Evolutionary conservation across 2,113 vertebrate species (phyloP), one percentile per base, ranked within the genome.

Genomic region (Catharus fuscescens): DNA sequence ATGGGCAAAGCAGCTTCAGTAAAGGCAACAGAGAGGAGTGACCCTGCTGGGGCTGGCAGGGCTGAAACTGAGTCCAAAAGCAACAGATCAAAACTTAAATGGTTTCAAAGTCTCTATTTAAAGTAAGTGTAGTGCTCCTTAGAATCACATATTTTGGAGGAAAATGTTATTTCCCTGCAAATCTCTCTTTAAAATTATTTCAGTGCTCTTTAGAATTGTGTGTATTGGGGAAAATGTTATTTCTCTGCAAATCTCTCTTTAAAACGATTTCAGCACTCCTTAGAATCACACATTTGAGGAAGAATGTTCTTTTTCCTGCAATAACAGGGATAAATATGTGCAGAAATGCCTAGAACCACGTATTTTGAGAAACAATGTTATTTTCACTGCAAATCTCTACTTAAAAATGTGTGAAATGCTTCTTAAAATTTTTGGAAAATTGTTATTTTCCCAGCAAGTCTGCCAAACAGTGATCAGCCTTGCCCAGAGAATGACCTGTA

Each of bases 91-190:
- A 72, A 8, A 45, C 3, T 28, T 1, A 17, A 9, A 38, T 57
- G 73, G 66, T 14, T 26, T 69, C 54, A 18, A 42, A 87, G 16
- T 26, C 34, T 67, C 34, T 14, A 6, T 31, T 44, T 74, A 44
- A 89, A 79, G 53, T 0, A 0, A 1, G 3, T 23, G 5, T 29
- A 42, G 36, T n/a, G 14, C 6, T 71, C 53, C 40, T 80, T 61
- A 80, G 40, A 82, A 79, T 21, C 21, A 5, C 38, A 38, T 38
- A 38, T 38, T 14, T 14, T 42, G 40, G 42, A 16, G 13, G 8
- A 44, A 44, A 44, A 44, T 17, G 4, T 44, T 44, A 44, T 44
- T 44, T 44, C 42, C 42, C 42, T 44, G 42, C 42, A 44, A 44
- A 44, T 44, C 42, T 44, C 15, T 44, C 42, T 44, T 44, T 44